phyloP scores from a whole-genome alignment of 2,888 invertebrate genomes.

The Eurytoma californica region DNA sequence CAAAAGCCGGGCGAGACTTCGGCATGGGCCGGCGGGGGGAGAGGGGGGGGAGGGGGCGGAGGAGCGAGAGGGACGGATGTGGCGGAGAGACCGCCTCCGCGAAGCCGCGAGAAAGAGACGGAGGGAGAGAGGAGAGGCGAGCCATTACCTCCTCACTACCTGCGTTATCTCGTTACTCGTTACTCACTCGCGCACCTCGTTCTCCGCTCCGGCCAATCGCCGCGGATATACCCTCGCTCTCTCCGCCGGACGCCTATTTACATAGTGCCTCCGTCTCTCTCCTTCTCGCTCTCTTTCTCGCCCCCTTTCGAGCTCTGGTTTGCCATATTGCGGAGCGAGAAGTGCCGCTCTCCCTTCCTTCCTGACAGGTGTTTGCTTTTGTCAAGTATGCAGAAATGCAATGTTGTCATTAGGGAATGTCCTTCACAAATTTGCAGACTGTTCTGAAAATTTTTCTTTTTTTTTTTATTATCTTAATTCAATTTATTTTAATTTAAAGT shows the following conservation, averaged over 20 bases:
- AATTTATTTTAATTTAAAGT: too few species aligned
- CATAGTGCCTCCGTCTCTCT: not conserved
- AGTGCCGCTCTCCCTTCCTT: not conserved
- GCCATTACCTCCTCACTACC: constrained; percentile 68
- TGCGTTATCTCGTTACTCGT: constrained; percentile 66
- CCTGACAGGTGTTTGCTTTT: too few species aligned
- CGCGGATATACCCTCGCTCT: constrained; percentile 49
- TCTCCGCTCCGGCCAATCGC: constrained; percentile 59
- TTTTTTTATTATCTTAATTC: too few species aligned
- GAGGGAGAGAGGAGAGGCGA: constrained; percentile 36
- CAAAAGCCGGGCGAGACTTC: not conserved
- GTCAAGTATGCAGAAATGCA: not conserved
- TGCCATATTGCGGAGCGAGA: constrained; percentile 32
- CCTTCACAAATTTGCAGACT: too few species aligned
- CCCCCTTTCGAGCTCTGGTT: constrained; percentile 1
- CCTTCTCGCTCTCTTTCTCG: not conserved
- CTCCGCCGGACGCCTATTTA: not conserved
- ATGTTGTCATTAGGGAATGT: not conserved
- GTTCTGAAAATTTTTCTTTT: too few species aligned
- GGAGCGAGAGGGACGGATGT: constrained; percentile 52
- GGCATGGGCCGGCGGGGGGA: constrained; percentile 10
- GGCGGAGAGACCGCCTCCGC: constrained; percentile 56
- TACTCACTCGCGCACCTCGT: constrained; percentile 62
- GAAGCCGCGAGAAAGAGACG: constrained; percentile 35
- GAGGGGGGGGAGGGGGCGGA: constrained; percentile 13